Evolutionary conservation across 2,888 invertebrate genomes (phyloP), one percentile per base, ranked within the genome.

Genomic region (Trimorus sp.): DNA sequence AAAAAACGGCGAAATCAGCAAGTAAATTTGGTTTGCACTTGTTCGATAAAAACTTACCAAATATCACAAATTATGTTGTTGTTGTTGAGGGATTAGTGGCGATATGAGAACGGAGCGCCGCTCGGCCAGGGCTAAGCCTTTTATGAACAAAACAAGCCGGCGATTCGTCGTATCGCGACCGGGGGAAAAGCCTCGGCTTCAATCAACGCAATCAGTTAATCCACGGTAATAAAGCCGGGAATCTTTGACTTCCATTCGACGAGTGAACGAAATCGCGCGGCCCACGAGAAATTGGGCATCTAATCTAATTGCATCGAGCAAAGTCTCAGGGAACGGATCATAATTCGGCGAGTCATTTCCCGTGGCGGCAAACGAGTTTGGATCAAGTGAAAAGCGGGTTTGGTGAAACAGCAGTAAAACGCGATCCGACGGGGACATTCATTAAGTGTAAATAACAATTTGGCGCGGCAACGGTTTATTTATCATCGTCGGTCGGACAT

Each of bases 371-470:
- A 26, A 26, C 26, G 26, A 26, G 26, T 26, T 26, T 26, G 26
- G 26, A 26, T 26, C 26, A 26, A 26, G 26, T 26, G 26, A 26
- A 26, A 26, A 26, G 26, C 26, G 26, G 26, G 26, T 26, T 26
- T 26, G 26, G 4, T 26, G 4, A 26, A 26, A 26, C 26, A 26
- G 26, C 26, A 26, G 51, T 8, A 37, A 1, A 15, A 53, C 14
- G 14, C 38, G 11, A 40, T 38, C 40, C 15, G 12, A 16, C 1
- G 40, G 40, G 40, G 11, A 40, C 40, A 40, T 70, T 73, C 54
- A 49, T 79, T 73, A 54, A 53, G 48, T 48, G 51, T 62, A 79
- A 79, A 79, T 73, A 73, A 79, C 68, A 79, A 79, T 79, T 79
- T 73, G 62, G 68, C 68, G 11, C 54, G 59, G 53, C 53, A 53